A percentile compares a stretch with the other conserved stretches of the same genome.
Conservation (phyloP, 2,888 invertebrate species). For the Calliphora vomitoria region DNA sequence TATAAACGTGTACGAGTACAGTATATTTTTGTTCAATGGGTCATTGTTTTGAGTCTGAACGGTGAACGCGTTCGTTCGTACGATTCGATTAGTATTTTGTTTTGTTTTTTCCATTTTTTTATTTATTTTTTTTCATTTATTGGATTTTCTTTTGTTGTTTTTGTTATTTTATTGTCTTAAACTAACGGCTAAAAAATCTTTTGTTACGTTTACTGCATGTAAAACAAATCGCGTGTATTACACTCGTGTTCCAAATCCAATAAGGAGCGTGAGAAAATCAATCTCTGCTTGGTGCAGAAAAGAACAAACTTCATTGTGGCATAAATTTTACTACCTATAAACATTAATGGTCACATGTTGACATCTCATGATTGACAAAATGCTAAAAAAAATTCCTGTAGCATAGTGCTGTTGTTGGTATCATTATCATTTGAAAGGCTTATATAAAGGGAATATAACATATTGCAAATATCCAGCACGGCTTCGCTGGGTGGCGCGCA, state of each 20-base stretch:
- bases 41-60: conserved; percentile 57
- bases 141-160: not conserved
- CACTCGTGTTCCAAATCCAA: conserved; percentile 80
- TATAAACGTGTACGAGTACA: conserved; percentile 21
- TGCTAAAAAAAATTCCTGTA: no score
- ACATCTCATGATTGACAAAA: no score
- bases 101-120: conserved; percentile 41
- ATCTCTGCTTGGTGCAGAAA: conserved; percentile 71
- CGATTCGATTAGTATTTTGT: conserved; percentile 35
- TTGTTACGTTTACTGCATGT: conserved; percentile 71
- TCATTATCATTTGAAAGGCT: no score
- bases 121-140: not conserved
- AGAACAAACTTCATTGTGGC: conserved; percentile 28
- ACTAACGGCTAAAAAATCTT: conserved; percentile 61
- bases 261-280: conserved; percentile 82
- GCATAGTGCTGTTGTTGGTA: no score
- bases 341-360: no score
- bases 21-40: conserved; percentile 55
- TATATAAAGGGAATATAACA: no score
- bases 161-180: conserved; percentile 20
- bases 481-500: no score
- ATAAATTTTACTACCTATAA: no score
- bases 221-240: conserved; percentile 79
- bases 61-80: conserved; percentile 64
- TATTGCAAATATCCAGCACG: no score